Base-by-base conservation (phyloP, 2,797 vertebrate species). In the Microctenopoma lineatum region DNA sequence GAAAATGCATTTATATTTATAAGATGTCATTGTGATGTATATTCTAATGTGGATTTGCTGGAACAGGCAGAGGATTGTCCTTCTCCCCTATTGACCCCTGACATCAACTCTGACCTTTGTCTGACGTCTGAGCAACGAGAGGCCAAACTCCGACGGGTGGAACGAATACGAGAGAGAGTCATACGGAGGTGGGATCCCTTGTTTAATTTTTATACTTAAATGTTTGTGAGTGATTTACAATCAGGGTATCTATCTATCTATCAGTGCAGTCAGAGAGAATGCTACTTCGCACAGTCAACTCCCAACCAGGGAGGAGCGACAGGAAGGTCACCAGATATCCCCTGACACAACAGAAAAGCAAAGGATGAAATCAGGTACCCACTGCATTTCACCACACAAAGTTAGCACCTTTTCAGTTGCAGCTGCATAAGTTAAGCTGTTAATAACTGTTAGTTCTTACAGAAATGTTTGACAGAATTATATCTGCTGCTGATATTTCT, bases 201-300 rank as follows among this genome's bases (percentile, higher is more conserved):
- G 29, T 36, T 16, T 34, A 8, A 10, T 36, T 32, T 12, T 25
- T 25, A n/a, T 26, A 8, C 64, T 32, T 27, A 39, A 51, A 54
- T 69, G 3, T 36, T 47, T 64, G 9, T 32, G 16, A 2, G 34
- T 14, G 14, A 14, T 7, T 0, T n/a, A 54, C 47, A 64, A 66
- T 75, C 12, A 66, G 18, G 34, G 45, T 48, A 18, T 57, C 55
- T 70, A 66, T 87, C 46, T 80, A 48, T 88, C 75, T 72, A 84
- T 89, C 72, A 95, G 94, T 55, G 90, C 91, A 87, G 89, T 74
- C 91, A 93, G 90, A 89, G 90, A 91, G 85, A 90, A 71, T 73
- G 79, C 70, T 4, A 60, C 83, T 29, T 65, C 84, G 52, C 70
- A 81, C 75, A 71, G 45, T 73, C 90, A 80, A 65, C 80, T 48